Evolutionary conservation across 2,888 invertebrate genomes (phyloP).

Genomic region (Coecobrya sp.): DNA sequence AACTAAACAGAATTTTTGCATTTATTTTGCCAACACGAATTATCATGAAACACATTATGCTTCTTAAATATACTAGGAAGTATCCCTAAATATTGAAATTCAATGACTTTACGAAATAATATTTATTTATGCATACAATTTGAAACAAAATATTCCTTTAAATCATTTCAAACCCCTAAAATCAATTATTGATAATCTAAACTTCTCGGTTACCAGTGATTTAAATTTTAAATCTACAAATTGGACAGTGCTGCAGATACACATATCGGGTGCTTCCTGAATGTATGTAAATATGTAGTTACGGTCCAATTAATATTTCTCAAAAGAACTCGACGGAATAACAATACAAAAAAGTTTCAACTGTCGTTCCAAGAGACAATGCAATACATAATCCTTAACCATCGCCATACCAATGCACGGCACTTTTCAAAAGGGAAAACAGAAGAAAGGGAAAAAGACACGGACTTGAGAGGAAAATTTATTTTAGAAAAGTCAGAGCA

Average conservation of each 20-base stretch:
- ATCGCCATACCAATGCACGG: neutral
- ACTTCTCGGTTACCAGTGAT: neutral
- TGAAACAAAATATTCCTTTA: neutral
- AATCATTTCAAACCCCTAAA: neutral
- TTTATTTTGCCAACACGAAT: neutral
- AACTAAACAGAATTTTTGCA: neutral
- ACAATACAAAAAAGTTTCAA: neutral
- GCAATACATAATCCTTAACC: neutral
- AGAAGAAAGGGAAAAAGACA: neutral
- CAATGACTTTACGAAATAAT: conserved; percentile 17
- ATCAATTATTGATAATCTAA: neutral
- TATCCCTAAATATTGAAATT: neutral
- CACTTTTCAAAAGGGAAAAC: conserved; percentile 13
- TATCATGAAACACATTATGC: neutral
- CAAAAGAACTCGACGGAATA: neutral
- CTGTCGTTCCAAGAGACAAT: neutral
- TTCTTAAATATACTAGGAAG: neutral
- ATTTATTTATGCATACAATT: conserved; percentile 1
- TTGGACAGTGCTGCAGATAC: neutral
- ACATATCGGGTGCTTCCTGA: neutral
- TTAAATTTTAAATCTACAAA: neutral
- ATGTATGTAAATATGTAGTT: neutral
- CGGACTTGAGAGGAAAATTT: conserved; percentile 52
- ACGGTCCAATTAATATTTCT: neutral
- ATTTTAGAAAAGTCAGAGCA: conserved; percentile 81